These are phyloP conservation scores for Margaritifera margaritifera DNA, from an alignment of 2,888 invertebrate genomes.

Conservation along the genomic window DNA sequence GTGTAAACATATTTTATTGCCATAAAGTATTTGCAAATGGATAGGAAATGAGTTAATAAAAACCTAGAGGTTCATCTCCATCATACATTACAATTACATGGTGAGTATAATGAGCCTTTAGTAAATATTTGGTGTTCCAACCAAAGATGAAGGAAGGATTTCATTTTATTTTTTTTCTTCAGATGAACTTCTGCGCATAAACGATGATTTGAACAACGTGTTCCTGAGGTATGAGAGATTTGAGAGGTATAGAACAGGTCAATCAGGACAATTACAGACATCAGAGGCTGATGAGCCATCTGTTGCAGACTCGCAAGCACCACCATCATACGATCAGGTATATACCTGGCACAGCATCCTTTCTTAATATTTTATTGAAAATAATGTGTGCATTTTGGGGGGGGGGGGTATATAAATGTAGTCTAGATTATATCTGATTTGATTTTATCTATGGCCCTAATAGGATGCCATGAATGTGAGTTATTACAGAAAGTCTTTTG, in stretches of 20 bases:
- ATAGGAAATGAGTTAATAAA: no score
- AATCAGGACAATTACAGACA: slow-evolving; percentile 44
- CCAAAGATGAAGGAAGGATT: not conserved
- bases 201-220: slow-evolving; percentile 96
- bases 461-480: no score
- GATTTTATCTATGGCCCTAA: no score
- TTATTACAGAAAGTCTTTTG: no score
- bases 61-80: no score
- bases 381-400: no score
- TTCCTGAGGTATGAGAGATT: slow-evolving; percentile 83
- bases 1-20: no score
- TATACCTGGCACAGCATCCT: not conserved
- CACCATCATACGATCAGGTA: slow-evolving; percentile 64
- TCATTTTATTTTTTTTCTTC: slow-evolving; percentile 27
- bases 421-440: no score
- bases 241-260: slow-evolving; percentile 67
- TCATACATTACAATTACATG: not conserved
- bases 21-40: no score
- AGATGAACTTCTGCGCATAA: slow-evolving; percentile 92
- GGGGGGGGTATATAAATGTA: no score
- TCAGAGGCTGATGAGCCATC: slow-evolving; percentile 38
- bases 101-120: not conserved
- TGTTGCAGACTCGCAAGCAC: slow-evolving; percentile 40
- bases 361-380: not conserved
- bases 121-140: no score